Evolutionary conservation across 2,888 invertebrate species (phyloP).

Genomic region (Galeopsomyia nigrocyanea): DNA sequence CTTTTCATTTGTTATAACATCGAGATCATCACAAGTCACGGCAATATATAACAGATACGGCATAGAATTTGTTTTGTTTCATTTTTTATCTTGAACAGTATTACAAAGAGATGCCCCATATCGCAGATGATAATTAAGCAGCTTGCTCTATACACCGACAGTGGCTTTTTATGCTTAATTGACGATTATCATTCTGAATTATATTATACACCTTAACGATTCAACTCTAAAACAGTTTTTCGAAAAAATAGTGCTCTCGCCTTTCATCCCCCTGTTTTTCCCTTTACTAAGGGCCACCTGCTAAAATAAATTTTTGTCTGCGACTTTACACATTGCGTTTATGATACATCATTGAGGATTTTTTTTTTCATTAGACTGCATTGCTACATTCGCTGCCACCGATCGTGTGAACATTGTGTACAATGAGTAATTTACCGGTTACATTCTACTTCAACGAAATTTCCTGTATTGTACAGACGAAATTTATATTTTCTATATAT

Average conservation of each 20-base stretch:
- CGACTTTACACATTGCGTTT: background rate
- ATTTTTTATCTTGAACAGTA: slow-evolving; percentile 22
- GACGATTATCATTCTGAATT: slow-evolving; percentile 17
- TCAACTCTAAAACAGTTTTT: too few species aligned
- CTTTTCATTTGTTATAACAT: slow-evolving; percentile 31
- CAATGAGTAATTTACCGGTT: too few species aligned
- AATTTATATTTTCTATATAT: too few species aligned
- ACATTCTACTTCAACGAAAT: too few species aligned
- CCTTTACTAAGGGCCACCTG: background rate
- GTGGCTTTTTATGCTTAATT: slow-evolving; percentile 29
- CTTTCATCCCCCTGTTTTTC: too few species aligned
- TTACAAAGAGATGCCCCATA: slow-evolving; percentile 36
- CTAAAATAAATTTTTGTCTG: background rate
- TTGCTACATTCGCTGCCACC: too few species aligned
- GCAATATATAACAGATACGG: slow-evolving; percentile 38
- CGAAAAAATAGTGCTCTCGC: too few species aligned
- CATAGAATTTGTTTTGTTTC: slow-evolving; percentile 9
- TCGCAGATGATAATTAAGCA: slow-evolving; percentile 22
- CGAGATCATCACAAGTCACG: slow-evolving; percentile 40
- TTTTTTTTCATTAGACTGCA: background rate
- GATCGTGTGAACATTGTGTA: too few species aligned
- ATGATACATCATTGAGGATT: background rate
- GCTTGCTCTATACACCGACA: slow-evolving; percentile 22
- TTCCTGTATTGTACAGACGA: too few species aligned
- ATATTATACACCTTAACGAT: too few species aligned